These are phyloP conservation scores for Athrips mouffetella DNA, from an alignment of 2,888 invertebrate species.

Conservation along the genomic window DNA sequence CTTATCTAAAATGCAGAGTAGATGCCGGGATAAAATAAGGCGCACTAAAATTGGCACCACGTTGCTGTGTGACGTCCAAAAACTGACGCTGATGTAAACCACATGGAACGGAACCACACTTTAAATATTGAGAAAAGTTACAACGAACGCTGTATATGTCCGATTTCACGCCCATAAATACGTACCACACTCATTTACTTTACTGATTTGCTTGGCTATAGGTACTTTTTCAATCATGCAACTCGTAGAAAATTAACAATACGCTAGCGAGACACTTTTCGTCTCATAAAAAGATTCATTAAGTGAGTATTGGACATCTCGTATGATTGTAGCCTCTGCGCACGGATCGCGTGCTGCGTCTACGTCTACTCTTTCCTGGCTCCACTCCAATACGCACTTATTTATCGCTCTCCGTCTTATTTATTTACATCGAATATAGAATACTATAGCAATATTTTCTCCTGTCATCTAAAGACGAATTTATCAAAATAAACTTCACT, in stretches of 20 bases:
- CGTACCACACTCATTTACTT: not conserved
- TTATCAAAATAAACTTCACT: too few relatives aligned
- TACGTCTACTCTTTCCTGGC: conserved; percentile 38
- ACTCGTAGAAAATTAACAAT: conserved; percentile 10
- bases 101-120: conserved; percentile 9
- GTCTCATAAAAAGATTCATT: conserved; percentile 26
- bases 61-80: conserved; percentile 16
- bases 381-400: conserved; percentile 48
- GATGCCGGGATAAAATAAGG: conserved; percentile 27
- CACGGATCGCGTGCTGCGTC: conserved; percentile 14
- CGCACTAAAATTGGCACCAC: conserved; percentile 29
- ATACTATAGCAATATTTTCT: conserved; percentile 19
- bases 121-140: not conserved
- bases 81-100: conserved; percentile 9
- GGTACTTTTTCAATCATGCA: not conserved
- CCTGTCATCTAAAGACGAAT: not conserved
- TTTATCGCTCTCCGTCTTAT: conserved; percentile 53
- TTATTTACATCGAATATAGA: conserved; percentile 52
- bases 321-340: conserved; percentile 25
- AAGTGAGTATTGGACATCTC: conserved; percentile 31
- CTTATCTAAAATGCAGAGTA: conserved; percentile 25
- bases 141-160: too few relatives aligned
- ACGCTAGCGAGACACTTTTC: conserved; percentile 12
- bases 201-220: not conserved
- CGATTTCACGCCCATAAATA: too few relatives aligned